Conservation (phyloP, 37 sponge, comb jelly and placozoan genomes). For the Hexactinellida sp. region DNA sequence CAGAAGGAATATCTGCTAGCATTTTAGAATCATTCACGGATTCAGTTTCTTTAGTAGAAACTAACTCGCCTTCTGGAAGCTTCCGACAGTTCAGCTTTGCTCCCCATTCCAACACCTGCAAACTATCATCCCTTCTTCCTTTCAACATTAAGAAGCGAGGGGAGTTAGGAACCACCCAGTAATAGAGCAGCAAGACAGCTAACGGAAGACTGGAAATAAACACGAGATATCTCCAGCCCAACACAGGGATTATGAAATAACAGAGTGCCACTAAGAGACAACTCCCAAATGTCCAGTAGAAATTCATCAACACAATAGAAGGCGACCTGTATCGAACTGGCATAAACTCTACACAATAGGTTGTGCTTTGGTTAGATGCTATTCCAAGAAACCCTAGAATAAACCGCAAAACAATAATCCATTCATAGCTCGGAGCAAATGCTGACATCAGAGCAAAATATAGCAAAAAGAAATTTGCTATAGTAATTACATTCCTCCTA, state of each 20-base stretch:
- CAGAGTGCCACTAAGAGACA: not conserved
- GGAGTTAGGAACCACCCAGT: not conserved
- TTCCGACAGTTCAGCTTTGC: not conserved
- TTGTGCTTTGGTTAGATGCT: not conserved
- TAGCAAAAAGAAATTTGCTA: not conserved
- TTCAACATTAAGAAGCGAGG: not conserved
- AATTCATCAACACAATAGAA: not conserved
- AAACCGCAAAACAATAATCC: not conserved
- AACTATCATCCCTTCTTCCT: not conserved
- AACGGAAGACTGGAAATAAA: not conserved
- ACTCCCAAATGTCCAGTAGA: not conserved
- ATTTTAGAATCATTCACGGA: not conserved
- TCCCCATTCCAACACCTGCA: not conserved
- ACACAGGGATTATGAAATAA: not conserved
- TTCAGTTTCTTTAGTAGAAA: not conserved
- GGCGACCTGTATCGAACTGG: not conserved
- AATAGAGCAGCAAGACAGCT: not conserved
- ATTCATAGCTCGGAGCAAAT: not conserved
- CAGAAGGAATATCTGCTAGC: not conserved
- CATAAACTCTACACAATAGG: constrained; percentile 2
- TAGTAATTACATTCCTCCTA: not conserved
- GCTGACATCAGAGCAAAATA: not conserved
- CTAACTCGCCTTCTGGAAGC: not conserved
- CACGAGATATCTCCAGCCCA: not conserved
- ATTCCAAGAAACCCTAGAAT: not conserved